Evolutionary conservation across 2,797 vertebrate species (phyloP).

Genomic region (Pantherophis vulpinus): DNA sequence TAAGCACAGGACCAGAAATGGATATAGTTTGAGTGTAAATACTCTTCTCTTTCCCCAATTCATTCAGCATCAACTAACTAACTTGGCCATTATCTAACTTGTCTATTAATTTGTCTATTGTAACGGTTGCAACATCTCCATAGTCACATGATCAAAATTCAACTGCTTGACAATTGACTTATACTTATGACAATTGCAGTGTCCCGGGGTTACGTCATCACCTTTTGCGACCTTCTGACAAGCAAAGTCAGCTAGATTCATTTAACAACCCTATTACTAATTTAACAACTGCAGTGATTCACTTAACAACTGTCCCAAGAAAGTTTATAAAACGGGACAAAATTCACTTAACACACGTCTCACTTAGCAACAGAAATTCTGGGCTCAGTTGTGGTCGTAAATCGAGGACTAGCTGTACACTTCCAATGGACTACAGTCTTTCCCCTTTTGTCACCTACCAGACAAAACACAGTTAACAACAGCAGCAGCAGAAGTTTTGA

Average conservation of each 20-base stretch:
- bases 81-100: background rate
- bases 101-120: background rate
- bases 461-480: background rate
- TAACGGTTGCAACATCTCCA: background rate
- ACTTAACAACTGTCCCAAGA: background rate
- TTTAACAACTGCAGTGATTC: no score
- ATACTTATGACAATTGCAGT: no score
- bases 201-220: no score
- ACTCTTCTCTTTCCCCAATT: background rate
- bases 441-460: background rate
- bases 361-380: background rate
- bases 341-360: background rate
- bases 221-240: background rate
- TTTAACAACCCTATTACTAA: background rate
- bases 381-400: no score
- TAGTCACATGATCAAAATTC: no score
- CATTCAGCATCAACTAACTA: background rate
- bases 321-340: background rate
- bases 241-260: background rate
- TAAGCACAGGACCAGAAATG: background rate
- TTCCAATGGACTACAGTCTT: background rate
- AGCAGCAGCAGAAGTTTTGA: background rate
- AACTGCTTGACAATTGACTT: no score
- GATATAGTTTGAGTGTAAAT: background rate
- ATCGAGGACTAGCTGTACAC: background rate